Evolutionary conservation across 2,113 vertebrate genomes (phyloP).

Genomic region (Dissostichus mawsoni): DNA sequence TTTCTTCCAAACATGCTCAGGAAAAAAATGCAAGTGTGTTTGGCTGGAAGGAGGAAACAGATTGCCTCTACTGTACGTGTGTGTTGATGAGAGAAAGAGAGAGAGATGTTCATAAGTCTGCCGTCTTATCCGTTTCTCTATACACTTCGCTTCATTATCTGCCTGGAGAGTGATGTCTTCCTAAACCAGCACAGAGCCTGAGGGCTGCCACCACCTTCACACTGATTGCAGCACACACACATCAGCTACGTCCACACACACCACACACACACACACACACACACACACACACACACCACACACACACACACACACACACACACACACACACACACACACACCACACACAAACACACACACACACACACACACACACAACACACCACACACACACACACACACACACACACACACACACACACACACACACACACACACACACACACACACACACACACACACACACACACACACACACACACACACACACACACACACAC

Average conservation of each 20-base stretch:
- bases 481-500: neutral
- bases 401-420: neutral
- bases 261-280: neutral
- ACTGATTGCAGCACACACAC: constrained; percentile 32
- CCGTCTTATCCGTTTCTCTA: constrained; percentile 58
- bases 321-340: neutral
- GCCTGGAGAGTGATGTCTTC: constrained; percentile 68
- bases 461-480: neutral
- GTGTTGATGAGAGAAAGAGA: constrained; percentile 1
- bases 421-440: neutral
- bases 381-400: neutral
- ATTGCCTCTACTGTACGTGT: constrained; percentile 32
- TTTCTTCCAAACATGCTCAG: constrained; percentile 79
- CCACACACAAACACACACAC: neutral
- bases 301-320: neutral
- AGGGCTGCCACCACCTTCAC: constrained; percentile 36
- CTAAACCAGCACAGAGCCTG: constrained; percentile 47
- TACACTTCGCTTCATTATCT: constrained; percentile 72
- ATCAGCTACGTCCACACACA: constrained; percentile 27
- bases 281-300: no score
- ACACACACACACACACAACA: no score
- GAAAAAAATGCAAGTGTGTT: constrained; percentile 60
- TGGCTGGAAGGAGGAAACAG: constrained; percentile 64
- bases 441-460: neutral
- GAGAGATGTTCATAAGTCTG: constrained; percentile 62